phyloP scores from a whole-genome alignment of 2,888 invertebrate species.

The Sinohyriopsis cumingii region DNA sequence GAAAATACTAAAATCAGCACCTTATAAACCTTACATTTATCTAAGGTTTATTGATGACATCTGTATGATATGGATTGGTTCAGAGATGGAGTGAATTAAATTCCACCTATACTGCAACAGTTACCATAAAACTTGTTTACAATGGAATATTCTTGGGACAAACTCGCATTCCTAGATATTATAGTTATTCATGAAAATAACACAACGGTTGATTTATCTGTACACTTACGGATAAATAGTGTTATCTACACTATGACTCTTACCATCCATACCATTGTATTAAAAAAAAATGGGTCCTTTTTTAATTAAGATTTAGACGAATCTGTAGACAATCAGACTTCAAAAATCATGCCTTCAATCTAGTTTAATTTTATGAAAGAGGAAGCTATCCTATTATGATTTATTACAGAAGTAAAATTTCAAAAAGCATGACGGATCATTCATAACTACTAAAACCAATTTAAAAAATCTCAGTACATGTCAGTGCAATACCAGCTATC shows the following conservation, averaged over 20 bases:
- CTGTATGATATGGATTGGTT: slow-evolving; percentile 19
- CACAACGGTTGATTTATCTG: background rate
- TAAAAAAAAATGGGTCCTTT: too few relatives aligned
- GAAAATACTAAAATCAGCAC: slow-evolving; percentile 5
- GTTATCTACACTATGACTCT: slow-evolving; percentile 5
- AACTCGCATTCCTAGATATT: slow-evolving; percentile 8
- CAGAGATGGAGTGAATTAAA: background rate
- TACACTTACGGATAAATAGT: slow-evolving; percentile 10
- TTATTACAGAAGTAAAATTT: too few relatives aligned
- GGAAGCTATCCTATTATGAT: background rate
- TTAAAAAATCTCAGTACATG: too few relatives aligned
- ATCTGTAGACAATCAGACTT: slow-evolving; percentile 1
- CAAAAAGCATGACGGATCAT: too few relatives aligned
- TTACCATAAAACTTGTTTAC: slow-evolving; percentile 11
- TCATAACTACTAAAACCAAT: too few relatives aligned
- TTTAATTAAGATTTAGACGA: slow-evolving; percentile 1
- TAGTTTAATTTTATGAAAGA: background rate
- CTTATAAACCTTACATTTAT: slow-evolving; percentile 10
- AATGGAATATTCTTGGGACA: slow-evolving; percentile 1
- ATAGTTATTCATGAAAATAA: background rate
- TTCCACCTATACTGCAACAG: slow-evolving; percentile 8
- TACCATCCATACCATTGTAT: background rate
- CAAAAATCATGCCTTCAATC: background rate
- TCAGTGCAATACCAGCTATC: too few relatives aligned
- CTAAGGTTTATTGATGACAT: slow-evolving; percentile 23